A percentile compares a stretch with the other conserved stretches of the same genome.
Conservation (phyloP, 2,113 vertebrate species). For the Psephotus haematonotus region DNA sequence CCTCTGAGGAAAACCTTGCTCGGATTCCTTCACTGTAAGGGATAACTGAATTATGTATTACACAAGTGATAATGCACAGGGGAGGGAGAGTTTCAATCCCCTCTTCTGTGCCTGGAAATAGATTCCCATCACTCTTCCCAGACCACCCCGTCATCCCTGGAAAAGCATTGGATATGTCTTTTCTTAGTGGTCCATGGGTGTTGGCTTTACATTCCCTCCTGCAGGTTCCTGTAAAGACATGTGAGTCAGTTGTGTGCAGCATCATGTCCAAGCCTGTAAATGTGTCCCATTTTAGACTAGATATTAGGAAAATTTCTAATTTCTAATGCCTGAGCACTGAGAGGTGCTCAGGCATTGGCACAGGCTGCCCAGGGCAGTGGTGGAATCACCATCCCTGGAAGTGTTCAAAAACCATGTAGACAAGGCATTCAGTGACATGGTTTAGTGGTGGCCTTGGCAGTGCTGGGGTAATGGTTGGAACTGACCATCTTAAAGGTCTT, state of each 20-base stretch:
- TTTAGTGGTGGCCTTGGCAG: neutral
- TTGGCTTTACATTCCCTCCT: neutral
- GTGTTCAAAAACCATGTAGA: neutral
- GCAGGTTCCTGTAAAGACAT: neutral
- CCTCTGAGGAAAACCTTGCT: neutral
- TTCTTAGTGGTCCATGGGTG: neutral
- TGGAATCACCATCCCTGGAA: neutral
- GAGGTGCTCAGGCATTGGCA: neutral
- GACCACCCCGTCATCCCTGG: neutral
- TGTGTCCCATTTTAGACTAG: neutral
- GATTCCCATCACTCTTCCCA: neutral
- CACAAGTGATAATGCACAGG: neutral
- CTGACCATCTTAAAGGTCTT: neutral
- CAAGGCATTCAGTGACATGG: neutral
- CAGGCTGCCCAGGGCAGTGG: neutral
- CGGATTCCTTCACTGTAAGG: accelerated
- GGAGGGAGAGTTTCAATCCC: neutral
- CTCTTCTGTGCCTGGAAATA: neutral
- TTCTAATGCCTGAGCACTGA: neutral
- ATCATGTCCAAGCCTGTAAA: neutral
- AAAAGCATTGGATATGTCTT: neutral
- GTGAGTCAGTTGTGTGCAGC: accelerated
- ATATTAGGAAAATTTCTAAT: neutral
- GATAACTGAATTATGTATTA: neutral
- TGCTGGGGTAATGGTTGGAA: neutral